Conservation (phyloP, 2,888 invertebrate species). For the Orthosia cruda region DNA sequence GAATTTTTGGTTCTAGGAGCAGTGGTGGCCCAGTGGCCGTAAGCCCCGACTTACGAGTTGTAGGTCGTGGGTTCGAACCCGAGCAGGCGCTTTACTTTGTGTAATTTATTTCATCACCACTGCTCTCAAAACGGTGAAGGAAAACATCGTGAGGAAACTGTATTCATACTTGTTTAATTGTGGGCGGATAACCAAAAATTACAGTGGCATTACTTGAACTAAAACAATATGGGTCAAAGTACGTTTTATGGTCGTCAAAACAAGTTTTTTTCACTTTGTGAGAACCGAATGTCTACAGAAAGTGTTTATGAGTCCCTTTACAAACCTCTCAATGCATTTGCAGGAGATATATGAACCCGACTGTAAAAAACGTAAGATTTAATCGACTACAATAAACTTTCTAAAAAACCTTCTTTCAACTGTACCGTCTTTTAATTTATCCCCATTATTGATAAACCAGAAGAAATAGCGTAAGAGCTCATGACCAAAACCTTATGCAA, state of each 20-base stretch:
- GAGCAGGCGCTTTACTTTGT: too few species aligned
- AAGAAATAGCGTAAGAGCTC: too few species aligned
- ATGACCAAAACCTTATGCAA: too few species aligned
- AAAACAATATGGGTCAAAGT: conserved; percentile 9
- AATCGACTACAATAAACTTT: background rate
- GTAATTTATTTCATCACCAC: too few species aligned
- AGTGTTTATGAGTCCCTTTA: background rate
- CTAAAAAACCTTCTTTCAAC: background rate
- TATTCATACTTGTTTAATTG: conserved; percentile 31
- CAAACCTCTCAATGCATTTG: background rate
- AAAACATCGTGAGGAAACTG: too few species aligned
- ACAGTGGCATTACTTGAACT: conserved; percentile 1
- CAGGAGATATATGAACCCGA: background rate
- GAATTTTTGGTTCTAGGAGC: too few species aligned
- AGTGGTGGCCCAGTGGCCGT: too few species aligned
- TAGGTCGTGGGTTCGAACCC: too few species aligned
- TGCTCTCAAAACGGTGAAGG: too few species aligned
- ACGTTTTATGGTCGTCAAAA: background rate
- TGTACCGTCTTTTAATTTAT: too few species aligned
- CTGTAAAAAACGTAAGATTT: background rate
- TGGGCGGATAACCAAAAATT: conserved; percentile 42
- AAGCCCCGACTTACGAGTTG: too few species aligned
- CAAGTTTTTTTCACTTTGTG: background rate
- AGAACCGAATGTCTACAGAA: background rate
- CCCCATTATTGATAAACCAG: too few species aligned